phyloP scores from a whole-genome alignment of 2,888 invertebrate species.

The Ommatoiulus sabulosus region DNA sequence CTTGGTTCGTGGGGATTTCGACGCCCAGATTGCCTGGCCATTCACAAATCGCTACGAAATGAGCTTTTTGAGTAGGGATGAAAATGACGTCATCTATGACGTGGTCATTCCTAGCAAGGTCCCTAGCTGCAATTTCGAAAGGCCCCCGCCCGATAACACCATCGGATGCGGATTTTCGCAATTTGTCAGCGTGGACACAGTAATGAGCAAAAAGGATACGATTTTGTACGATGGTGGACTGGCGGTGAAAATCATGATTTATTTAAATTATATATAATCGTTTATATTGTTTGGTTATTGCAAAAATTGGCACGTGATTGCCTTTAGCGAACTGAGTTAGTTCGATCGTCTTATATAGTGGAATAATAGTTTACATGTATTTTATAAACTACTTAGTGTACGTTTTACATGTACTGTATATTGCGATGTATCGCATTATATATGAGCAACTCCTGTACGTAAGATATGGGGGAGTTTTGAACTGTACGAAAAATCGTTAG shows the following conservation, averaged over 20 bases:
- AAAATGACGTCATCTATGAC: conserved; percentile 58
- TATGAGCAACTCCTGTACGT: too few species aligned
- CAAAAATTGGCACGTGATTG: too few species aligned
- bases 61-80: conserved; percentile 58
- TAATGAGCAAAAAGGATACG: conserved; percentile 52
- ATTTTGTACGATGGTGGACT: conserved; percentile 54
- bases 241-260: conserved; percentile 51
- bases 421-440: too few species aligned
- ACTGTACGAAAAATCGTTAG: too few species aligned
- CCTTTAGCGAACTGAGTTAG: too few species aligned
- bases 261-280: conserved; percentile 54
- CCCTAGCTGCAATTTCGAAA: conserved; percentile 58
- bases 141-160: conserved; percentile 59
- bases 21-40: conserved; percentile 62
- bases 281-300: too few species aligned
- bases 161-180: conserved; percentile 59
- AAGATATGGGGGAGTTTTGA: too few species aligned
- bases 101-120: conserved; percentile 57
- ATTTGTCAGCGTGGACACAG: conserved; percentile 54
- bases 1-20: conserved; percentile 62
- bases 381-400: too few species aligned
- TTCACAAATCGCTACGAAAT: conserved; percentile 62
- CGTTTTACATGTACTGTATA: too few species aligned
- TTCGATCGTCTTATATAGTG: too few species aligned
- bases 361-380: too few species aligned